A percentile compares a stretch with the other conserved stretches of the same genome.
phyloP scores from a whole-genome alignment of 2,113 vertebrate genomes.

The Neotragus pygmaeus region DNA sequence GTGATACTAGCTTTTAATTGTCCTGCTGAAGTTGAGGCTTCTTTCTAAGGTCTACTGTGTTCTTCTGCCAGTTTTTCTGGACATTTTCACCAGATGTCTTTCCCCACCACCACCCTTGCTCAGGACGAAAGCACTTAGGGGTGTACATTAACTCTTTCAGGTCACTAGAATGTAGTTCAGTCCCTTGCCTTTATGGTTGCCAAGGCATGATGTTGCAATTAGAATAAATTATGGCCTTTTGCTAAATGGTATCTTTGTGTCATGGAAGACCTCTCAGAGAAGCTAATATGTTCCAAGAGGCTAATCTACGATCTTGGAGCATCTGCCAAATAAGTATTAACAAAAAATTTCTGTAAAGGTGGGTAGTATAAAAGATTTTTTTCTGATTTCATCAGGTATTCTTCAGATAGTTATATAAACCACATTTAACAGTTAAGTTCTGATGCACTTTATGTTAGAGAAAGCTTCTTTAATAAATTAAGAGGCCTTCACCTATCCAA shows the following conservation, averaged over 20 bases:
- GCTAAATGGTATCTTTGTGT: not conserved
- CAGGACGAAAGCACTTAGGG: not conserved
- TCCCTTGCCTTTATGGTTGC: not conserved
- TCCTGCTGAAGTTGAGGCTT: not conserved
- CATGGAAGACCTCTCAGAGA: not conserved
- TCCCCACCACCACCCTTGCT: not conserved
- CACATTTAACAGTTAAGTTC: not conserved
- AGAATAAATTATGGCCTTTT: not conserved
- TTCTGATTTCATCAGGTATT: not conserved
- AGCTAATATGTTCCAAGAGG: not conserved
- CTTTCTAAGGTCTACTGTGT: not conserved
- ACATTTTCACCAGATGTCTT: not conserved
- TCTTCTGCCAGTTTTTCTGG: not conserved
- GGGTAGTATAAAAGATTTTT: not conserved
- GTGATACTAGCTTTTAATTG: not conserved
- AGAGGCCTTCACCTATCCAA: not conserved
- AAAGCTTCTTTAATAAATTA: conserved; percentile 28
- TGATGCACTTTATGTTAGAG: not conserved
- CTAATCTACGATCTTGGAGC: not conserved
- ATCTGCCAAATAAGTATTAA: not conserved
- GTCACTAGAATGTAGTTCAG: not conserved
- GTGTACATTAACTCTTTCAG: not conserved
- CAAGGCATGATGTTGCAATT: not conserved
- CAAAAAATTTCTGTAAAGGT: not conserved
- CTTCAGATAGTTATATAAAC: not conserved